Evolutionary conservation across 1,140 invertebrate species (phyloP).

Genomic region (Spodoptera frugiperda): DNA sequence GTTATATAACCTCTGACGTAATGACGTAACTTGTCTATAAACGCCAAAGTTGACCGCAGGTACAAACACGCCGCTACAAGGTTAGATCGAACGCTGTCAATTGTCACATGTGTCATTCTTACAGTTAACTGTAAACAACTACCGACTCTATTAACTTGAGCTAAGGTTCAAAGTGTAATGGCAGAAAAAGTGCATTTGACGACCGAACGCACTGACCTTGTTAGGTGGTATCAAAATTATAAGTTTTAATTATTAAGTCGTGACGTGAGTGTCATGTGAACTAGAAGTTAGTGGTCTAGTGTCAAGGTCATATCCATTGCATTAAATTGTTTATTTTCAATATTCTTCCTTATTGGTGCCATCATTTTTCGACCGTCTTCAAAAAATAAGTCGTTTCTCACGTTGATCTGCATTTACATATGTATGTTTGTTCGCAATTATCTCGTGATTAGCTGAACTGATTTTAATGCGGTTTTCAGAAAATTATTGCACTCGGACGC

Average conservation of each 20-base stretch:
- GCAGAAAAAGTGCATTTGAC: constrained; percentile 11
- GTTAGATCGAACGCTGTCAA: constrained; percentile 19
- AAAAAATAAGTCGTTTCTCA: too few species aligned
- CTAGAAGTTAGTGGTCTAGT: constrained; percentile 20
- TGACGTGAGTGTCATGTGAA: constrained; percentile 35
- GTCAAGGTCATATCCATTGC: constrained; percentile 35
- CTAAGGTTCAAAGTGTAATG: not conserved
- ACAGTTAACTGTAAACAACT: not conserved
- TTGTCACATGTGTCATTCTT: constrained; percentile 46
- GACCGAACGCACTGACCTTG: constrained; percentile 42
- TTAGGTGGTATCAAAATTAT: constrained; percentile 33
- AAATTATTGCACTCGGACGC: too few species aligned
- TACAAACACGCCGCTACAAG: constrained; percentile 17
- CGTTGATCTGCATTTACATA: too few species aligned
- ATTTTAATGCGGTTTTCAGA: too few species aligned
- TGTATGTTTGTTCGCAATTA: not conserved
- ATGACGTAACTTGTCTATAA: constrained; percentile 10
- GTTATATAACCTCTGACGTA: constrained; percentile 40
- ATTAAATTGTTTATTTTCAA: constrained; percentile 31
- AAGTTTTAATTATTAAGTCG: constrained; percentile 40
- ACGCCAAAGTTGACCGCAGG: constrained; percentile 26
- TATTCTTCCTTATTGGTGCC: constrained; percentile 30
- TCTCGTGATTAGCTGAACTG: too few species aligned
- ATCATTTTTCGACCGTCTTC: not conserved
- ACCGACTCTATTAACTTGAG: not conserved